These are phyloP conservation scores for Acronicta psi DNA, from an alignment of 2,888 invertebrate species.

Conservation along the genomic window DNA sequence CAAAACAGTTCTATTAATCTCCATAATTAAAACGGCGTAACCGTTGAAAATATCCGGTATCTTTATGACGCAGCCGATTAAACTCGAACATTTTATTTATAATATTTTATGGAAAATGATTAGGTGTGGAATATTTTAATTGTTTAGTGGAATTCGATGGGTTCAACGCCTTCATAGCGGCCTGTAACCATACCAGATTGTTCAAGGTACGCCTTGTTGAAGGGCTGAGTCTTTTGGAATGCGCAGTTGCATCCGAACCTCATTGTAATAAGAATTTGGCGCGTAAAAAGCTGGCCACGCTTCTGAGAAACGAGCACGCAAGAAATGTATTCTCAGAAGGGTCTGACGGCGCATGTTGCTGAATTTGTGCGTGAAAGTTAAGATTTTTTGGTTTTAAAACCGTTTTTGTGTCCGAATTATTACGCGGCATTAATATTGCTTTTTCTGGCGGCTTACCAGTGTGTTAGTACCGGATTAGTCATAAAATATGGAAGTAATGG, in stretches of 20 bases:
- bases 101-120: conserved; percentile 1
- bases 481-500: too few relatives aligned
- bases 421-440: too few relatives aligned
- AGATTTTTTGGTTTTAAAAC: conserved; percentile 42
- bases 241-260: conserved; percentile 53
- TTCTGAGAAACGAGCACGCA: conserved; percentile 68
- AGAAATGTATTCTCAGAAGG: conserved; percentile 71
- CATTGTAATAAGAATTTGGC: conserved; percentile 76
- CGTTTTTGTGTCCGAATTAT: too few relatives aligned
- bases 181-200: conserved; percentile 62
- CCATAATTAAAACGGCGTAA: too few relatives aligned
- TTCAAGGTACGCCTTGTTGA: conserved; percentile 53
- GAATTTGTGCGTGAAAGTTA: conserved; percentile 47
- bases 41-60: too few relatives aligned
- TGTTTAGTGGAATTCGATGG: conserved; percentile 35
- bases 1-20: too few relatives aligned
- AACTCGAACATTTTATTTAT: too few relatives aligned
- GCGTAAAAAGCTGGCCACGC: conserved; percentile 62
- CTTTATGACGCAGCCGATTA: too few relatives aligned
- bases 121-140: conserved; percentile 30
- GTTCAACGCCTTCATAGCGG: conserved; percentile 62
- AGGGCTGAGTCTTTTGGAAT: conserved; percentile 57
- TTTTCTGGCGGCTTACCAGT: too few relatives aligned
- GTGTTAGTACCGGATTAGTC: too few relatives aligned
- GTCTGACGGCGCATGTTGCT: conserved; percentile 54